Conservation (phyloP, 2,797 vertebrate genomes). For the Phaenicophaeus curvirostris region DNA sequence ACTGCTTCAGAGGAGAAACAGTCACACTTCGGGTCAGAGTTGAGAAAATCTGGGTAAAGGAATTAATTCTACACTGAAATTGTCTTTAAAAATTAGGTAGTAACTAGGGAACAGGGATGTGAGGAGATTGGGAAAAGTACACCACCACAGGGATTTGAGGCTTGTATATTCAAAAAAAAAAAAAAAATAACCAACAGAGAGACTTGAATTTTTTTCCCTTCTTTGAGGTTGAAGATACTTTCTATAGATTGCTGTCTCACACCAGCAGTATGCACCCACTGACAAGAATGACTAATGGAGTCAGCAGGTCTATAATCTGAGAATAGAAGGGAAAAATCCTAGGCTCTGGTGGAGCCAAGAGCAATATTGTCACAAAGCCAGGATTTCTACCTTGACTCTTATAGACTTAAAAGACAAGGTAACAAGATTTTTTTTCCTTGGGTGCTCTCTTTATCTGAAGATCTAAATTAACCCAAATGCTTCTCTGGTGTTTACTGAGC, state of each 20-base stretch:
- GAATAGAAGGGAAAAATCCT: constrained; percentile 5
- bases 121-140: not conserved
- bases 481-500: not conserved
- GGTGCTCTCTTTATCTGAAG: constrained; percentile 15
- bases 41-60: not conserved
- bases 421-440: not conserved
- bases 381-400: not conserved
- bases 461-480: constrained; percentile 14
- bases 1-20: not conserved
- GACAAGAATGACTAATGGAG: not conserved
- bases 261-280: not conserved
- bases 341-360: not conserved
- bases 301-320: not conserved
- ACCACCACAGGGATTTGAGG: not conserved
- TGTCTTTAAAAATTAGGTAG: not conserved
- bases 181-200: not conserved
- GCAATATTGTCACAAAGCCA: constrained; percentile 3
- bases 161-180: not conserved
- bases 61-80: not conserved
- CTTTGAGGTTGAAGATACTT: not conserved
- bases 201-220: not conserved
- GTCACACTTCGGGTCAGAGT: not conserved
- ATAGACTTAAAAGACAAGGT: constrained; percentile 2
- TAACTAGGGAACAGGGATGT: not conserved
- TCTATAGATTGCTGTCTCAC: not conserved